Percentiles rank a stretch among this genome's conserved stretches.
Evolutionary conservation across 23 tunicate genomes (phyloP).

Genomic region (Phallusia fumigata): DNA sequence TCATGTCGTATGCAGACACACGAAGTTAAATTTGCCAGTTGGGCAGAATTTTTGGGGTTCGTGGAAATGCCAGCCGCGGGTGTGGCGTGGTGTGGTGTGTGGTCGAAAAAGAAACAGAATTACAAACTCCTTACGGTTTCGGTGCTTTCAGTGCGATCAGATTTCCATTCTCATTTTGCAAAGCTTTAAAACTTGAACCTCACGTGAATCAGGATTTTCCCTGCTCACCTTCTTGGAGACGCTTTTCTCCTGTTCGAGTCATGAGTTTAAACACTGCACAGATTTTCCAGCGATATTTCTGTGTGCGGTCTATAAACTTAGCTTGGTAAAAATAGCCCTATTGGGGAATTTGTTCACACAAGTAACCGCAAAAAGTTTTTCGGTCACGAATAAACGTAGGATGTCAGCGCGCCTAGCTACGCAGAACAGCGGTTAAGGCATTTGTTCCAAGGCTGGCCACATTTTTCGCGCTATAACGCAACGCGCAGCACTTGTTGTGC

Average conservation of each 20-base stretch:
- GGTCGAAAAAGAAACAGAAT: too few species aligned
- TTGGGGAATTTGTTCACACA: background rate
- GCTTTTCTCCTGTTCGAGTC: conserved; percentile 3
- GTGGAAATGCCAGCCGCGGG: background rate
- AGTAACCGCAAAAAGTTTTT: background rate
- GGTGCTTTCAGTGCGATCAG: too few species aligned
- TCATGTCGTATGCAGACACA: background rate
- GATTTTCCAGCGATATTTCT: background rate
- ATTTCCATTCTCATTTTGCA: background rate
- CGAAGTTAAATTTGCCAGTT: background rate
- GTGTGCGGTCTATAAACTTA: background rate
- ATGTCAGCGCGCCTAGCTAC: too few species aligned
- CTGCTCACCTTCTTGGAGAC: background rate
- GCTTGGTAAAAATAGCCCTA: background rate
- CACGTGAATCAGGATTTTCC: background rate
- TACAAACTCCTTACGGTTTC: too few species aligned
- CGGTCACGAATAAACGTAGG: too few species aligned
- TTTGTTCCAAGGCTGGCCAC: too few species aligned
- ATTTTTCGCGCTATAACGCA: too few species aligned
- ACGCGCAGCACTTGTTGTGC: too few species aligned
- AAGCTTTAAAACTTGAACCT: background rate
- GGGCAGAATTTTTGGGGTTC: background rate
- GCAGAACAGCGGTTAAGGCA: too few species aligned
- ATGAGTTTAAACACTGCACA: background rate
- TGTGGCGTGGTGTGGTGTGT: too few species aligned